Evolutionary conservation across 2,113 vertebrate species (phyloP), one percentile per base, ranked within the genome.

Genomic region (Callospermophilus lateralis): DNA sequence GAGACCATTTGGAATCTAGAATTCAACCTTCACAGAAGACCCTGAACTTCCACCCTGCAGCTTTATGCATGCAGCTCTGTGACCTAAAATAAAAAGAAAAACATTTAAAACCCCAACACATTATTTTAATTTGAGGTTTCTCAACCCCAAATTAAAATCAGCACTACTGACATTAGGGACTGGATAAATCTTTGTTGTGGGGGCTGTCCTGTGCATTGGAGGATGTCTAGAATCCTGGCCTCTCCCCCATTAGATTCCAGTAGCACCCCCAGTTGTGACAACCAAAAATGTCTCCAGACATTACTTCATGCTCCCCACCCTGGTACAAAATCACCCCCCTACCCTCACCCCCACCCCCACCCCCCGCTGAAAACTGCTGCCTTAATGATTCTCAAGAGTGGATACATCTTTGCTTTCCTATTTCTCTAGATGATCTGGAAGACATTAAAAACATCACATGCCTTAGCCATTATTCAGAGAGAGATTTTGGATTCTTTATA

Each of bases 121-220:
- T 94, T 95, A 95, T 96, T 97, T 97, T 94, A 95, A 96, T 97
- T 95, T 97, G 77, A 32, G 72, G 45, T 97, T 97, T 90, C 51
- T 88, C 79, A 92, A 78, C 73, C 81, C 58, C 86, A 94, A 94
- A 90, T 90, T 84, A 89, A 94, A 90, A 53, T 95, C 93, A 89
- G 93, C 80, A 83, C 80, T 87, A 30, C 19, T 87, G 95, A 84
- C 90, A 80, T 72, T 89, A 45, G 79, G n/a, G 39, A 80, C 20
- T 42, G 32, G 24, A 73, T 86, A 55, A 84, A 34, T 95, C 77
- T 94, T 89, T 58, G 42, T 53, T 6, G 34, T 85, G 89, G 90
- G 76, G 74, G 76, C 93, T 63, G 81, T 77, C 74, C 34, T 89
- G 65, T 61, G 34, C 48, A 45, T 24, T 70, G 70, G 34, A 45